phyloP scores from a whole-genome alignment of 2,797 vertebrate species.

The Centropyge bicolor region DNA sequence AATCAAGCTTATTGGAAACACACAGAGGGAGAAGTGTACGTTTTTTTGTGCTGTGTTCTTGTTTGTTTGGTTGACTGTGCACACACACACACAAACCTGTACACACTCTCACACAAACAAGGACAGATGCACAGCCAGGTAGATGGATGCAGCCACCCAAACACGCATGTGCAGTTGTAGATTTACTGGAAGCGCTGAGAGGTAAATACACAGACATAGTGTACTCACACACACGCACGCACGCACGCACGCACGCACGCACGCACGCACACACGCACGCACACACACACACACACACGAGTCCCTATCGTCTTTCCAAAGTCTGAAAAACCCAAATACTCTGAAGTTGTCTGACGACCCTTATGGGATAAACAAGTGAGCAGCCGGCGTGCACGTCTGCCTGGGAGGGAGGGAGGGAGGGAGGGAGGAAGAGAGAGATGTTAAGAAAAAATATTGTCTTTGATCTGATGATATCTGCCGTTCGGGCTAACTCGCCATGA shows the following conservation, averaged over 20 bases:
- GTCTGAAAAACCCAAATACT: conserved; percentile 39
- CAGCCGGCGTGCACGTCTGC: conserved; percentile 57
- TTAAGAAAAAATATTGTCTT: conserved; percentile 66
- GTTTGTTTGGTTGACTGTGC: conserved; percentile 2
- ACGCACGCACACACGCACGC: background rate
- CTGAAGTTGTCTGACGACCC: conserved; percentile 69
- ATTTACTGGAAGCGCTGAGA: background rate
- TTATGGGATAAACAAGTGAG: conserved; percentile 81
- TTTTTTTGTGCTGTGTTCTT: background rate
- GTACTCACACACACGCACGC: background rate
- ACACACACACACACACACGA: background rate
- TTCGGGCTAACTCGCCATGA: conserved; percentile 70
- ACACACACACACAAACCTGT: background rate
- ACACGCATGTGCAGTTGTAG: background rate
- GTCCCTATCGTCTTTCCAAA: conserved; percentile 32
- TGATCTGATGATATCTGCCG: conserved; percentile 79
- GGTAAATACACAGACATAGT: background rate
- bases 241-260: background rate
- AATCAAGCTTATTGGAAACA: conserved; percentile 38
- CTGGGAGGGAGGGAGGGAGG: conserved; percentile 46
- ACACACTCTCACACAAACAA: background rate
- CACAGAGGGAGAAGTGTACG: background rate
- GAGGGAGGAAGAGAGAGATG: conserved; percentile 29
- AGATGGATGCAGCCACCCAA: background rate
- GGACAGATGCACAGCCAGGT: background rate